phyloP scores from a whole-genome alignment of 2,888 invertebrate species.

The Ctena decussata region DNA sequence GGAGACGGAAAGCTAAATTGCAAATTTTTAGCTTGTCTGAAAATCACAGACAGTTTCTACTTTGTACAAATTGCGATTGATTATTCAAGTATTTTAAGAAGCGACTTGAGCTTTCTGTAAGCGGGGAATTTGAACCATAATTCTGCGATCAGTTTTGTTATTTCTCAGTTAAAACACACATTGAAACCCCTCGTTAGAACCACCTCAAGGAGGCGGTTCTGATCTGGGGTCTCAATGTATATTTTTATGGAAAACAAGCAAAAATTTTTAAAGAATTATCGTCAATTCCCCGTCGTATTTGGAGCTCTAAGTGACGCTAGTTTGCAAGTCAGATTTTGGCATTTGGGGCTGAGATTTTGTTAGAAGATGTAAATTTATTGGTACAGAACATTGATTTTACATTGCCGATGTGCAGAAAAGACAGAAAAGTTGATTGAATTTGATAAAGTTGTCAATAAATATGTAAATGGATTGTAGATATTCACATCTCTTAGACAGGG shows the following conservation, averaged over 20 bases:
- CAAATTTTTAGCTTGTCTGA: neutral
- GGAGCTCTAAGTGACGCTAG: conserved; percentile 13
- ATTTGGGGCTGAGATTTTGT: conserved; percentile 17
- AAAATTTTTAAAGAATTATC: too few relatives aligned
- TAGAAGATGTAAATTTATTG: conserved; percentile 30
- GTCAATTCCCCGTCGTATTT: too few relatives aligned
- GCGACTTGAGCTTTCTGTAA: too few relatives aligned
- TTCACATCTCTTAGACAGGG: neutral
- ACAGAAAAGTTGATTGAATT: conserved; percentile 33
- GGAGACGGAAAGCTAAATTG: neutral
- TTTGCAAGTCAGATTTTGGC: conserved; percentile 68
- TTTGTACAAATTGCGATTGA: neutral
- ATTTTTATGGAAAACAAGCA: too few relatives aligned
- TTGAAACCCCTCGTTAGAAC: too few relatives aligned
- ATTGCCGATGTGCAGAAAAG: conserved; percentile 49
- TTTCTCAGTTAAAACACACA: too few relatives aligned
- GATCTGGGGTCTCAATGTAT: too few relatives aligned
- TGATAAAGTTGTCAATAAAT: conserved; percentile 46
- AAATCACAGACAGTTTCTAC: neutral
- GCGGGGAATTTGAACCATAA: too few relatives aligned
- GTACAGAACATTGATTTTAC: conserved; percentile 16
- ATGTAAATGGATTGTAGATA: conserved; percentile 14
- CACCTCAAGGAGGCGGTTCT: too few relatives aligned
- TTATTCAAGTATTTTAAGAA: neutral
- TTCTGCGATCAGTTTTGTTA: too few relatives aligned